These are phyloP conservation scores for Rhopalosiphum nymphaeae DNA, from an alignment of 2,888 invertebrate genomes.

Conservation along the genomic window DNA sequence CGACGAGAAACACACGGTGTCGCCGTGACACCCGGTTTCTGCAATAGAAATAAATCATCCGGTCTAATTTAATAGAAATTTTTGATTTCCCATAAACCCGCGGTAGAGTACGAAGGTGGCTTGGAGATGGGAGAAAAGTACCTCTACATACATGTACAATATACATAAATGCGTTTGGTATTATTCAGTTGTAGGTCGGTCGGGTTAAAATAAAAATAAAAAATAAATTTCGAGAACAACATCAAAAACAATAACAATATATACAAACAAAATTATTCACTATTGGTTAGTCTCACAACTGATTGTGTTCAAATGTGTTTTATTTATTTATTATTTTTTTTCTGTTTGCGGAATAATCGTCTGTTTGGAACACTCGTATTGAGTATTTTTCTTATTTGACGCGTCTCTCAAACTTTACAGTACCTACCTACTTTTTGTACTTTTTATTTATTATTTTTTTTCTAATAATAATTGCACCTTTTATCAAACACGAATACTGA, in stretches of 20 bases:
- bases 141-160: not conserved
- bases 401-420: not conserved
- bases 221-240: not conserved
- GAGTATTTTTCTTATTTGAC: constrained; percentile 5
- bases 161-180: not conserved
- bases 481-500: not conserved
- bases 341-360: constrained; percentile 35
- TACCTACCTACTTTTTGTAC: not conserved
- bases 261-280: constrained; percentile 56
- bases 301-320: constrained; percentile 42
- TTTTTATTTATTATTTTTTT: constrained; percentile 16
- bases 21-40: not conserved
- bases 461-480: not conserved
- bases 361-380: not conserved
- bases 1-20: constrained; percentile 36
- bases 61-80: constrained; percentile 18
- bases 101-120: not conserved
- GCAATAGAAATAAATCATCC: constrained; percentile 41
- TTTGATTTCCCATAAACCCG: not conserved
- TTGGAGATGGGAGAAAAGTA: not conserved
- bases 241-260: constrained; percentile 20
- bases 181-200: not conserved
- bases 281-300: constrained; percentile 35
- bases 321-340: not conserved
- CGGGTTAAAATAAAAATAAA: not conserved